Evolutionary conservation across 53 echinoderm and acorn worm species (phyloP).

Genomic region (Echinometra lucunter): DNA sequence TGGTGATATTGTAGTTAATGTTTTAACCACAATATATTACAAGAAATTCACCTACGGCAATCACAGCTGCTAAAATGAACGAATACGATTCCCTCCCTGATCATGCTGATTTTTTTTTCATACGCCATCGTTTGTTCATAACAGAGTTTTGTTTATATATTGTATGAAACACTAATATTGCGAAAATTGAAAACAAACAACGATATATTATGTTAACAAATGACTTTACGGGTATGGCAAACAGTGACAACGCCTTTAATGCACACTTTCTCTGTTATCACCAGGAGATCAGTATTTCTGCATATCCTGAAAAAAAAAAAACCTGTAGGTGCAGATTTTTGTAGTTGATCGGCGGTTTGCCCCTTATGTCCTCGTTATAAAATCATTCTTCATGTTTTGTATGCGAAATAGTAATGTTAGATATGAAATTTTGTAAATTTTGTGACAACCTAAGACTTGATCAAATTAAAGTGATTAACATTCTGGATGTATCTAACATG

Average conservation of each 20-base stretch:
- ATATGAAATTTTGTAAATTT: no score
- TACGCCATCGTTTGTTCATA: neutral
- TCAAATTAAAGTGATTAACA: no score
- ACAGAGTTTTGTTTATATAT: slow-evolving; percentile 1
- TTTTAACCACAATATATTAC: neutral
- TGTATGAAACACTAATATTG: neutral
- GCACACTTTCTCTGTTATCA: neutral
- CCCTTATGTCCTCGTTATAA: no score
- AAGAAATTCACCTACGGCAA: neutral
- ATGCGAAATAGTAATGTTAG: no score
- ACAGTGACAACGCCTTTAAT: neutral
- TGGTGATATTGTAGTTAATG: neutral
- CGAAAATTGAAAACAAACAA: slow-evolving; percentile 19
- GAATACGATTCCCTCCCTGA: no score
- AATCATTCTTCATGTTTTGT: no score
- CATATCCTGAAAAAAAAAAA: no score
- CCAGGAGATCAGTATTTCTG: no score
- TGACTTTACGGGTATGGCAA: neutral
- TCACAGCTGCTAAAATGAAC: neutral
- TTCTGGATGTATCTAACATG: no score
- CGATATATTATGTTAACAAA: neutral
- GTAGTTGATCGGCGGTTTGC: no score
- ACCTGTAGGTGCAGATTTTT: no score
- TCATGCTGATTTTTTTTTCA: neutral
- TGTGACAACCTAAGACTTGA: no score